Base-by-base conservation (phyloP, 2,113 vertebrate species). In the Boulengerochromis microlepis region DNA sequence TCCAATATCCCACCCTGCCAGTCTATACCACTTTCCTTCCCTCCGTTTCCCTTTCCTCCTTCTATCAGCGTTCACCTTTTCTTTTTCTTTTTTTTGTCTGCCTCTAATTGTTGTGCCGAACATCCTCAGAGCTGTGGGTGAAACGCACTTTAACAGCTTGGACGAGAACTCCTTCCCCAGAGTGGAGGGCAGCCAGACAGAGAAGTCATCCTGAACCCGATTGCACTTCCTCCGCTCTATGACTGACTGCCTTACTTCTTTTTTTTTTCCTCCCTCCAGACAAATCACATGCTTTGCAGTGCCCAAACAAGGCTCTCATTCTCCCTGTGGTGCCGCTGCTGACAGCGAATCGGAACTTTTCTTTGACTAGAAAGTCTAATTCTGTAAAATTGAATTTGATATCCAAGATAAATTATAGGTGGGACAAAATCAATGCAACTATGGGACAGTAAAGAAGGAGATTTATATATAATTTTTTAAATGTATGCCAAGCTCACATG, bases 1-100 rank as follows among this genome's bases (percentile, higher is more conserved):
- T 93, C 90, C 90, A 92, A 94, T 93, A 91, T 92, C 90, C 87
- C 89, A 81, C 85, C 80, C 86, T 92, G 89, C 87, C 92, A 90
- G 74, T 90, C 89, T 53, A 13, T 22, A 81, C 56, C 33, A 50
- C 87, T 86, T 66, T 83, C 66, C 66, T 53, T 80, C 59, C 90
- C 81, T 90, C 88, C 80, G 13, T 85, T 84, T 87, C 90, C 83
- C 45, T 40, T 81, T 33, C 80, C 52, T 56, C 56, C 45, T 83
- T 16, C 45, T 24, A 16, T 42, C 59, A 33, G 66, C 81, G 53
- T 92, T 93, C 90, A 86, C 90, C 85, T 90, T 64, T 50, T 78
- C 57, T 84, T 85, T 50, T 31, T 18, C 57, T 31, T 74, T 42
- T 42, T 42, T 76, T 26, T 42, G 54, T 71, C 87, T 71, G 88